Base-by-base conservation (phyloP, 2,113 vertebrate genomes). In the Uria aalge region DNA sequence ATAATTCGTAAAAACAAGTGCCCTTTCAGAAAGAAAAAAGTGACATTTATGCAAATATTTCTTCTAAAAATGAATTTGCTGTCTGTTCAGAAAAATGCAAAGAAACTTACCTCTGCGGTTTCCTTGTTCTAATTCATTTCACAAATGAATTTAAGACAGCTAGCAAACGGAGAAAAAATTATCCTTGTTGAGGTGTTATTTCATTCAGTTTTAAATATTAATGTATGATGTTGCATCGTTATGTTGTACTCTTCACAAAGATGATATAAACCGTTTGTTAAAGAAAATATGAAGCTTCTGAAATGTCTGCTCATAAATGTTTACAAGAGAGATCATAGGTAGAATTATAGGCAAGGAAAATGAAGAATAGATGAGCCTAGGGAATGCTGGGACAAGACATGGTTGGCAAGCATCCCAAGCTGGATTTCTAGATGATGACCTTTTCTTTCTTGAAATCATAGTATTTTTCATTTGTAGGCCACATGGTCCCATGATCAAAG, bases 151-250 rank as follows among this genome's bases (percentile, higher is more conserved):
- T 71, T 89, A 95, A 97, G 91, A 95, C 97, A 95, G 96, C 92
- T 91, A 93, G 91, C 91, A 95, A 95, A 91, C 86, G 79, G 92
- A 95, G 92, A 76, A 96, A 87, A 92, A 97, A 98, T 85, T 97
- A 96, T 97, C 94, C 94, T 96, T 93, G 69, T 97, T 97, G 92
- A 96, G 96, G 90, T 96, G 53, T 97, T 97, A 95, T 97, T 96
- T 97, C 92, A 97, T 96, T 98, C 96, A 64, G 88, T 95, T 92
- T 96, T 98, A 98, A 98, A 98, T 98, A 98, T 98, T 97, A 97
- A 97, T 96, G 90, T 73, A 45, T 90, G 88, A 94, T 98, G 81
- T 97, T 97, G 91, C 96, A 96, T 96, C 87, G 73, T 96, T 97
- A 95, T 98, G 88, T 96, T 96, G 90, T 93, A 93, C 87, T 93